Evolutionary conservation across 1,140 invertebrate species (phyloP).

Genomic region (Cotesia chilonis): DNA sequence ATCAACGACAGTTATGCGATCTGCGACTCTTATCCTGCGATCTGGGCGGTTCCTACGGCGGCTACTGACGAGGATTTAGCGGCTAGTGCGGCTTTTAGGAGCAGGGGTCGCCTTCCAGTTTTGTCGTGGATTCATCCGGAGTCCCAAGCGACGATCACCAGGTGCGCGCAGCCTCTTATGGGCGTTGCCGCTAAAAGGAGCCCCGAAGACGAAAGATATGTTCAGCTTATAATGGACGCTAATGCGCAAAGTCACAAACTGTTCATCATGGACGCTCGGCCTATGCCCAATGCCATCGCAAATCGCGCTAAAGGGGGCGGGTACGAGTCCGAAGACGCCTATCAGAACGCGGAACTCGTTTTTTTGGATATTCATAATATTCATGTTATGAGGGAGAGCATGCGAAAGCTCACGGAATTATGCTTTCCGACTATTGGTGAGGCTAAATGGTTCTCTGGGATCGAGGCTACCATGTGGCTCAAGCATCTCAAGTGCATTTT

Average conservation of each 20-base stretch:
- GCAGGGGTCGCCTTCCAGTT: conserved; percentile 88
- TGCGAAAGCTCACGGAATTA: conserved; percentile 94
- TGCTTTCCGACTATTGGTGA: conserved; percentile 97
- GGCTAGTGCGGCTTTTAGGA: conserved; percentile 86
- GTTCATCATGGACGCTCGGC: conserved; percentile 98
- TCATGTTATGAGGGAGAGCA: conserved; percentile 98
- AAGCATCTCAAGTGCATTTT: conserved; percentile 97
- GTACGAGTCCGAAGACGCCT: conserved; percentile 95
- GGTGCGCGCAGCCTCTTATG: conserved; percentile 93
- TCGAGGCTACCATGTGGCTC: conserved; percentile 97
- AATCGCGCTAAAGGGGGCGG: conserved; percentile 99
- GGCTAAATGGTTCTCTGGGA: conserved; percentile 88
- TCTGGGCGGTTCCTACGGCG: conserved; percentile 89
- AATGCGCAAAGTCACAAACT: conserved; percentile 97
- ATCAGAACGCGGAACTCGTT: conserved; percentile 94
- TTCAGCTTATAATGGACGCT: conserved; percentile 96
- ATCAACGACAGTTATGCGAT: conserved; percentile 94
- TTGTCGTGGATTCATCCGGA: conserved; percentile 97
- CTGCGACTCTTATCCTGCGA: conserved; percentile 95
- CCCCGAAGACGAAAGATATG: conserved; percentile 93
- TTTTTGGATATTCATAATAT: conserved; percentile 99
- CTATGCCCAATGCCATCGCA: conserved; percentile 96
- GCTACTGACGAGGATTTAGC: conserved; percentile 89
- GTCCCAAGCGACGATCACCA: conserved; percentile 94
- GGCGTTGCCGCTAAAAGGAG: conserved; percentile 90